phyloP scores from a whole-genome alignment of 2,797 vertebrate genomes.

The Gymnothorax javanicus region DNA sequence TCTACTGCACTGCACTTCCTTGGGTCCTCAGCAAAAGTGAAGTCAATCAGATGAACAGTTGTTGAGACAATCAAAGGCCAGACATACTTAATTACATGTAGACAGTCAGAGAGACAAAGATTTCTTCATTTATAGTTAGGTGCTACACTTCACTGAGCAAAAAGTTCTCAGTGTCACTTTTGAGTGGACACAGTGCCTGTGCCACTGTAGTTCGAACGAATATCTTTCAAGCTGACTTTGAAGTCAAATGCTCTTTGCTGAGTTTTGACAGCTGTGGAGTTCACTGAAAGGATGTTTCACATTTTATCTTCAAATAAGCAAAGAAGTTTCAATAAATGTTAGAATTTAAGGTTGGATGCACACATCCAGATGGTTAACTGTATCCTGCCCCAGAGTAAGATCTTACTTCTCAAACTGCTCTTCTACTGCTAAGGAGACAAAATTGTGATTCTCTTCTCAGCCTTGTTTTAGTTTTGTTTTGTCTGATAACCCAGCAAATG shows the following conservation, averaged over 20 bases:
- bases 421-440: no score
- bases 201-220: neutral
- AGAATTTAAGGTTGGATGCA: conserved; percentile 41
- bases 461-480: no score
- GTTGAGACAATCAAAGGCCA: no score
- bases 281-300: conserved; percentile 34
- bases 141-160: neutral
- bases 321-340: conserved; percentile 41
- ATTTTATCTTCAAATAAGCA: conserved; percentile 40
- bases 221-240: conserved; percentile 25
- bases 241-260: conserved; percentile 32
- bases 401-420: no score
- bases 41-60: no score
- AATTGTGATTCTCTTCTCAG: no score
- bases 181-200: neutral
- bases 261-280: conserved; percentile 39
- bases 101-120: no score
- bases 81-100: no score
- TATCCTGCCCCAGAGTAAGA: conserved; percentile 6
- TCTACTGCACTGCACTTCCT: no score
- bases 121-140: no score
- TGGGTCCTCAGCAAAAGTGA: no score
- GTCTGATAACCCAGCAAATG: no score
- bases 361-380: conserved; percentile 42
- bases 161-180: conserved; percentile 1